Evolutionary conservation across 2,113 vertebrate genomes (phyloP).

Genomic region (Crotalus horridus): DNA sequence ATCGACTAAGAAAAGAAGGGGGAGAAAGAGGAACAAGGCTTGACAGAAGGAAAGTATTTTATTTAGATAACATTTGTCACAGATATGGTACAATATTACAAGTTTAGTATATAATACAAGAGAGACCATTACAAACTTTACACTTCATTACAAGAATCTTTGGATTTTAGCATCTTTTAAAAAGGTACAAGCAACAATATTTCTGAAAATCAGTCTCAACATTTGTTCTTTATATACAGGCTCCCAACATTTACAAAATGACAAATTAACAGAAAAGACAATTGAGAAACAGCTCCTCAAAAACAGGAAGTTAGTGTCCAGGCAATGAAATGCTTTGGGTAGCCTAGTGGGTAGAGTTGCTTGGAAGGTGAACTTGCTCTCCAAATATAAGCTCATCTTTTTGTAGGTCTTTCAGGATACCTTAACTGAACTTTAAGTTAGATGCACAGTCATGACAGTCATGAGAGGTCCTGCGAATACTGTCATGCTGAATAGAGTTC

Average conservation of each 20-base stretch:
- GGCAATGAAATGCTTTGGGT: background rate
- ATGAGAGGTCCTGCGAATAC: background rate
- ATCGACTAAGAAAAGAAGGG: background rate
- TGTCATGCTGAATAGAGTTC: background rate
- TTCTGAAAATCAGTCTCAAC: background rate
- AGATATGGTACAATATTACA: conserved; percentile 60
- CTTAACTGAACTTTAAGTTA: background rate
- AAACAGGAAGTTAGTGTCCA: background rate
- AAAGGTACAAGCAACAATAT: background rate
- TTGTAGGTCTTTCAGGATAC: background rate
- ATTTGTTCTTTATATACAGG: conserved; percentile 26
- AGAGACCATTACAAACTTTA: conserved; percentile 64
- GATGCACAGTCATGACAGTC: background rate
- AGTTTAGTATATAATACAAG: conserved; percentile 66
- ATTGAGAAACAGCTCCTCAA: background rate
- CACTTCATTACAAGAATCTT: conserved; percentile 68
- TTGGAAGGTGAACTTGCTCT: background rate
- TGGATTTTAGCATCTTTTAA: conserved; percentile 65
- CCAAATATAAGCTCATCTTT: background rate
- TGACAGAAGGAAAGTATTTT: conserved; percentile 41
- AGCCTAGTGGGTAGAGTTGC: background rate
- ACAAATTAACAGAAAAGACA: background rate
- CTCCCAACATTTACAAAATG: conserved; percentile 25
- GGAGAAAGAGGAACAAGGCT: fast-evolving
- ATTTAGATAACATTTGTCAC: conserved; percentile 57